Percentiles rank a stretch among this genome's conserved stretches.
phyloP scores from a whole-genome alignment of 2,113 vertebrate species.

The Oreochromis aureus region DNA sequence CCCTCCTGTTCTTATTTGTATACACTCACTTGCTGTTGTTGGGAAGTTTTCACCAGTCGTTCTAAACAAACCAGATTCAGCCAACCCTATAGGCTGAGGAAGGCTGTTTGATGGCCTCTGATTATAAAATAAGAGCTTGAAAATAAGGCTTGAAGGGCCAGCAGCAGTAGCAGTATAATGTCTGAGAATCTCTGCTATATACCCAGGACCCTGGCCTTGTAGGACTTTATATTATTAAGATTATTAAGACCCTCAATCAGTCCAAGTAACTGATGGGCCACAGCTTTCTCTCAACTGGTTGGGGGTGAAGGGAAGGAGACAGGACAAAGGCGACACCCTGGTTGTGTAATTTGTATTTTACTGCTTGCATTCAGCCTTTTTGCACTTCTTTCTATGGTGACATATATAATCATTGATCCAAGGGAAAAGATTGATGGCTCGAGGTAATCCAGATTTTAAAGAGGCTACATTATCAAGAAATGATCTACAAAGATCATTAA shows the following conservation, averaged over 20 bases:
- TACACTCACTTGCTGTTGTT: neutral
- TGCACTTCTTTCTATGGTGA: neutral
- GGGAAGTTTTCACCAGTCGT: neutral
- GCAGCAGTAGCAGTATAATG: neutral
- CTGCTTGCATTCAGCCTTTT: accelerated
- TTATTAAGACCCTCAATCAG: neutral
- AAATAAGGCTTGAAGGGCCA: neutral
- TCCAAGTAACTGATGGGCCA: neutral
- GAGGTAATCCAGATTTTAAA: neutral
- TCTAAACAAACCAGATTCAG: neutral
- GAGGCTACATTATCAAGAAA: neutral
- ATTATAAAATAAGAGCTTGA: neutral
- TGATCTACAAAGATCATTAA: neutral
- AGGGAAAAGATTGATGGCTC: accelerated
- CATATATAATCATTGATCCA: neutral
- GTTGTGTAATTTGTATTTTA: neutral
- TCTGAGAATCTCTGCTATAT: neutral
- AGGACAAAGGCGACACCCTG: neutral
- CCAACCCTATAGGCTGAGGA: neutral
- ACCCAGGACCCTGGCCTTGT: neutral
- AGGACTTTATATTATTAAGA: neutral
- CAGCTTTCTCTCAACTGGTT: neutral
- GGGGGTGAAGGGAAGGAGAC: neutral
- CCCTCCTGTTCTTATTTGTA: neutral
- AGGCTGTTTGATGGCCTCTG: neutral